A percentile compares a stretch with the other conserved stretches of the same genome.
These are phyloP conservation scores for Siniperca knerii DNA, from an alignment of 2,113 vertebrate genomes.

Conservation along the genomic window DNA sequence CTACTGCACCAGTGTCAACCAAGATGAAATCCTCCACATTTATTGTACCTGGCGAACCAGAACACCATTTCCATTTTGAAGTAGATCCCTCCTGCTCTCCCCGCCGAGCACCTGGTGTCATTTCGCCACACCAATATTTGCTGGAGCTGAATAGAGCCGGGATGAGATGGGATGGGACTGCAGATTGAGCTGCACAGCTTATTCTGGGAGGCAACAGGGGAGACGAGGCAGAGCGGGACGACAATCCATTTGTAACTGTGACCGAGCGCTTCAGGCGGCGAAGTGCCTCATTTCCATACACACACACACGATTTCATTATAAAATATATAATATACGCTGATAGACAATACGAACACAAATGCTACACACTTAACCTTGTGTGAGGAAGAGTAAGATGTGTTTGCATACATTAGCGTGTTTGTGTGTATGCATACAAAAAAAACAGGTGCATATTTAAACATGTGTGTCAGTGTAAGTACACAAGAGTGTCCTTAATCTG, in stretches of 20 bases:
- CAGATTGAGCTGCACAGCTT: constrained; percentile 52
- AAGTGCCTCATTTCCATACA: constrained; percentile 36
- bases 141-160: constrained; percentile 16
- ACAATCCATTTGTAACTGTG: constrained; percentile 60
- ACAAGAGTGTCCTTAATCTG: background rate
- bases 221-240: constrained; percentile 38
- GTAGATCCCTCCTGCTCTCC: constrained; percentile 15
- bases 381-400: background rate
- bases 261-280: constrained; percentile 40
- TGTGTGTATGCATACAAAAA: background rate
- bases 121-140: constrained; percentile 40
- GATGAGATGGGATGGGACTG: constrained; percentile 34
- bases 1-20: background rate
- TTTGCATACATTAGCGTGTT: background rate
- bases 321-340: background rate
- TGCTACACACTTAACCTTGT: background rate
- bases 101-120: constrained; percentile 7
- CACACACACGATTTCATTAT: constrained; percentile 27
- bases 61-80: constrained; percentile 46
- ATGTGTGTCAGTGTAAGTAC: background rate
- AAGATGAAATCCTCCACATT: constrained; percentile 43
- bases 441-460: no score
- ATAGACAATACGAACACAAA: background rate
- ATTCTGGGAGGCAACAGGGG: constrained; percentile 51
- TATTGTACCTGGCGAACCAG: constrained; percentile 30